These are phyloP conservation scores for Dicranocentrus wangi DNA, from an alignment of 2,888 invertebrate species.

Conservation along the genomic window DNA sequence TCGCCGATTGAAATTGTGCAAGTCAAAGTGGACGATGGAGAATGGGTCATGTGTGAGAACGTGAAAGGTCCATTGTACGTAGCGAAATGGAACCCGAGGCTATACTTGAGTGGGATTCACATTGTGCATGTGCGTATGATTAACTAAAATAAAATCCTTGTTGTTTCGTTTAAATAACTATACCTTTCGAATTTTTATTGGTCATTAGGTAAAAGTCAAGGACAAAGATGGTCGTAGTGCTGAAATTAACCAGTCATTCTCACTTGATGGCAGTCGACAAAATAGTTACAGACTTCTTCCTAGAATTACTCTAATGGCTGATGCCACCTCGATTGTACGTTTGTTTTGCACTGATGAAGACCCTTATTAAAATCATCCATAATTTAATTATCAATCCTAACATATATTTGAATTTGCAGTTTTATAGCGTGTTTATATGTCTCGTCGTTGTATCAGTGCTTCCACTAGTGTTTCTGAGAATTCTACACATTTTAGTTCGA, in stretches of 20 bases:
- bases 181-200: slow-evolving; percentile 11
- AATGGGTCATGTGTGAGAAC: slow-evolving; percentile 80
- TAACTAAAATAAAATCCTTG: too few relatives aligned
- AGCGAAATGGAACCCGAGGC: slow-evolving; percentile 82
- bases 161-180: not conserved
- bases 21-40: slow-evolving; percentile 81
- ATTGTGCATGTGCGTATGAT: slow-evolving; percentile 78
- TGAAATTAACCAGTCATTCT: slow-evolving; percentile 82
- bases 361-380: slow-evolving; percentile 18
- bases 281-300: slow-evolving; percentile 81
- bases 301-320: slow-evolving; percentile 85
- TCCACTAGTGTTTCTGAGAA: slow-evolving; percentile 80
- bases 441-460: slow-evolving; percentile 80
- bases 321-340: slow-evolving; percentile 82
- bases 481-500: slow-evolving; percentile 78
- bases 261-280: slow-evolving; percentile 83
- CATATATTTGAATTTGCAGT: slow-evolving; percentile 77
- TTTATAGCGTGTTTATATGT: slow-evolving; percentile 82
- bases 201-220: slow-evolving; percentile 72
- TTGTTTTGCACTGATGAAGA: not conserved
- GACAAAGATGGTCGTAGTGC: slow-evolving; percentile 72
- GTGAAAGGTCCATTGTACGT: slow-evolving; percentile 83
- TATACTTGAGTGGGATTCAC: slow-evolving; percentile 82
- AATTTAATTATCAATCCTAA: too few relatives aligned
- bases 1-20: slow-evolving; percentile 80